Evolutionary conservation across 2,888 invertebrate genomes (phyloP), one percentile per base, ranked within the genome.

Genomic region (Dolichopus griseipennis): DNA sequence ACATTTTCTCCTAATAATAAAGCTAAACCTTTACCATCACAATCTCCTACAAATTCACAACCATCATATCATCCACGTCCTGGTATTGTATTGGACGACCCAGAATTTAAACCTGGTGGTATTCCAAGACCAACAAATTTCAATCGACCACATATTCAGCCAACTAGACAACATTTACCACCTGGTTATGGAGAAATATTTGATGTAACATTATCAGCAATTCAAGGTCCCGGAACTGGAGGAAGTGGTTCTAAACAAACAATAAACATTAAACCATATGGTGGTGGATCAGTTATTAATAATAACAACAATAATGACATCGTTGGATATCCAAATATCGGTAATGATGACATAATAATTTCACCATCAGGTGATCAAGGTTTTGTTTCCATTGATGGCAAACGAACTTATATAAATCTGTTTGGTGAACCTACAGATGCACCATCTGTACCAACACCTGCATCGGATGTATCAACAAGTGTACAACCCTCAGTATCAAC

Each of bases 351-450:
- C 75, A 91, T 93, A 65, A 92, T 94, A 67, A 87, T 93, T 3
- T 89, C 91, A 0, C 87, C 91, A 4, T 86, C 90, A 8, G 91
- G 90, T 21, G 89, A 90, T 65, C 90, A 93, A 76, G 91, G 93
- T 34, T 94, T 92, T 80, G 95, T 95, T 20, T 94, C 93, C 33
- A 95, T 95, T 69, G 94, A 95, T 77, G 95, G 95, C 61, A 92
- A 94, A 82, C 84, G 93, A 75, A 94, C 93, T 0, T 93, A 94
- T 77, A 85, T 95, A 73, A 92, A 93, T 82, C 83, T 94, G 63
- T 92, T 93, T 78, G 92, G 90, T 71, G 88, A 87, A 75, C 78
- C 80, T 72, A 81, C 81, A 73, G 81, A 81, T 76, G 74, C 77
- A 67, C 80, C 81, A 41, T 73, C 78, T 75, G 67, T 77, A 71